Conservation (phyloP, 2,113 vertebrate genomes). For the Mionectes macconnelli region DNA sequence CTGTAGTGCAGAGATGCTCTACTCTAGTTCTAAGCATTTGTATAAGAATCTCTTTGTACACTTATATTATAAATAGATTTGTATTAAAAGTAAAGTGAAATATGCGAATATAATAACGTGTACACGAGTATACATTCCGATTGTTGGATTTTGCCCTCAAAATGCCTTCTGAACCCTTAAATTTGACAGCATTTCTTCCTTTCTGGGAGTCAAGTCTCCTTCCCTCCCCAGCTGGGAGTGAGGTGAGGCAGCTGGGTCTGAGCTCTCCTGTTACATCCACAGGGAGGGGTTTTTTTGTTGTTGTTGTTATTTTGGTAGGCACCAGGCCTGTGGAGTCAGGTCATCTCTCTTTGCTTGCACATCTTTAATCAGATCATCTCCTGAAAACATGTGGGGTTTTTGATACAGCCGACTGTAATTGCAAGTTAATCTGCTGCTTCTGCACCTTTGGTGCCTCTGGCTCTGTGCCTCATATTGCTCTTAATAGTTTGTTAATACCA, state of each 20-base stretch:
- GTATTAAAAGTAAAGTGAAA: not conserved
- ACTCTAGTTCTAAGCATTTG: not conserved
- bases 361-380: slow-evolving; percentile 9
- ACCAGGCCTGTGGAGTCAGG: not conserved
- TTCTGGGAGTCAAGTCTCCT: not conserved
- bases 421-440: not conserved
- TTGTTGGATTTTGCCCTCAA: not conserved
- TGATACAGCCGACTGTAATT: not conserved
- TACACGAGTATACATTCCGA: too few species aligned
- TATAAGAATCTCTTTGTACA: not conserved
- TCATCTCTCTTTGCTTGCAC: not conserved
- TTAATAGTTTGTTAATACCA: not conserved
- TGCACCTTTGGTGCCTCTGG: slow-evolving; percentile 2
- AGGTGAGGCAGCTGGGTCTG: not conserved
- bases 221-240: not conserved
- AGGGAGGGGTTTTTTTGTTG: not conserved
- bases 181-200: not conserved
- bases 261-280: not conserved
- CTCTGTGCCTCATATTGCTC: not conserved
- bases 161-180: not conserved
- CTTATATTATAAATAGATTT: too few species aligned
- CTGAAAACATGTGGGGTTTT: not conserved
- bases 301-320: not conserved
- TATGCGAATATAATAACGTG: not conserved
- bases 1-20: not conserved